A percentile compares a stretch with the other conserved stretches of the same genome.
phyloP scores from a whole-genome alignment of 1,140 invertebrate species.

The Tetranychus urticae region DNA sequence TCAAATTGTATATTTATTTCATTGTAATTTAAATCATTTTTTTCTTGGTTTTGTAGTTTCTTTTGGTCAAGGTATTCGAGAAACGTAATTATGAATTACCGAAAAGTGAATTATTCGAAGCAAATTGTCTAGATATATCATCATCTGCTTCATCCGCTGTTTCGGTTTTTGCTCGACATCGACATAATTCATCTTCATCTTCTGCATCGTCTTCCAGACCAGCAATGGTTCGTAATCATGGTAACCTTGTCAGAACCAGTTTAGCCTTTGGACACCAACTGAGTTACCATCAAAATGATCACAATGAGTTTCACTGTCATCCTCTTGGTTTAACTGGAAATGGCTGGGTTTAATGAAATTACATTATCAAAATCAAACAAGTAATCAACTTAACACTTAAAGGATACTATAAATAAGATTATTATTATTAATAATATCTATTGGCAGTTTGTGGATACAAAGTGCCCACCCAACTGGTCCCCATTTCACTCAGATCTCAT shows the following conservation, averaged over 20 bases:
- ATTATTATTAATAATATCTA: too few relatives aligned
- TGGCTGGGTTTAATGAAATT: not conserved
- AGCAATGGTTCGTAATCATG: constrained; percentile 1
- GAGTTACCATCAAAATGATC: not conserved
- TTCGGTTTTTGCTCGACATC: not conserved
- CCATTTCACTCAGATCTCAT: too few relatives aligned
- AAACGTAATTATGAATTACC: not conserved
- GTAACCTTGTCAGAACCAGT: not conserved
- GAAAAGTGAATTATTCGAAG: not conserved
- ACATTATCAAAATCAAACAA: too few relatives aligned
- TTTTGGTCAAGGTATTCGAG: not conserved
- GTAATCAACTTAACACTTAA: too few relatives aligned
- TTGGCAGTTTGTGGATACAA: too few relatives aligned
- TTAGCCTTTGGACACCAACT: not conserved
- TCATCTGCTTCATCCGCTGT: too few relatives aligned
- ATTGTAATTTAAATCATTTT: not conserved
- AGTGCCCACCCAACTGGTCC: too few relatives aligned
- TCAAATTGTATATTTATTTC: not conserved
- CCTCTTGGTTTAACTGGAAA: not conserved
- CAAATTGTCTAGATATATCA: too few relatives aligned
- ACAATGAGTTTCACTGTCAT: not conserved
- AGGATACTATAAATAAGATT: too few relatives aligned
- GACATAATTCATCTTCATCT: not conserved
- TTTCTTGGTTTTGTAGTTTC: not conserved
- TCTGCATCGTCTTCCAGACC: not conserved